These are phyloP conservation scores for Balaenoptera acutorostrata DNA, from an alignment of 2,113 vertebrate genomes.

Conservation along the genomic window DNA sequence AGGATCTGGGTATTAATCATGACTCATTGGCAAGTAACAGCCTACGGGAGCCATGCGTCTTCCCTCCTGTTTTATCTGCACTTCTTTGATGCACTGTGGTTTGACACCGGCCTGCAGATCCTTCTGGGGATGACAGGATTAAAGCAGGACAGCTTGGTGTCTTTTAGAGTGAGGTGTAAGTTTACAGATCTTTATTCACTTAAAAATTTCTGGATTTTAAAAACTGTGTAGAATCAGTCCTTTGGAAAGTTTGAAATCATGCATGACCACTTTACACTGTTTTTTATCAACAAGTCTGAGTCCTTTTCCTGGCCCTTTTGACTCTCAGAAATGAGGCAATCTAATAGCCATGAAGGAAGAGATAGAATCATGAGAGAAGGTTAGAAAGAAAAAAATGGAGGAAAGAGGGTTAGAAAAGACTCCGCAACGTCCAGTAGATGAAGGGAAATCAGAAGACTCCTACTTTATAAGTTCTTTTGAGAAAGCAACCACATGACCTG, in stretches of 20 bases:
- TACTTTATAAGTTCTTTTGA: neutral
- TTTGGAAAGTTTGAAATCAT: constrained; percentile 1
- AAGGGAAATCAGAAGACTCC: neutral
- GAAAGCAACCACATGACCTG: neutral
- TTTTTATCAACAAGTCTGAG: constrained; percentile 8
- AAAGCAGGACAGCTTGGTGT: neutral
- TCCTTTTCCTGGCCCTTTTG: constrained; percentile 8
- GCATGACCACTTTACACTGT: neutral
- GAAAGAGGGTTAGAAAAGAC: neutral
- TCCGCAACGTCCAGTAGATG: neutral
- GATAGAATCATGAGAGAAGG: neutral
- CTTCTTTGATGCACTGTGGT: neutral
- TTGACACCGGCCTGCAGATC: neutral
- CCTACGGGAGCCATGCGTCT: neutral
- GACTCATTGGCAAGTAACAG: constrained; percentile 8
- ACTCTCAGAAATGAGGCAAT: neutral
- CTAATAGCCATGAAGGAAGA: neutral
- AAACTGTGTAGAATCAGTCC: neutral
- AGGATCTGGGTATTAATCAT: constrained; percentile 11
- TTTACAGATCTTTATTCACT: neutral
- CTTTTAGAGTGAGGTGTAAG: neutral
- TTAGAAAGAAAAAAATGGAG: neutral
- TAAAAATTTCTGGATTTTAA: neutral
- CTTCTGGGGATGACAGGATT: neutral
- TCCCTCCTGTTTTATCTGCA: neutral